phyloP scores from a whole-genome alignment of 2,888 invertebrate genomes.

The Troglohyphantes excavatus region DNA sequence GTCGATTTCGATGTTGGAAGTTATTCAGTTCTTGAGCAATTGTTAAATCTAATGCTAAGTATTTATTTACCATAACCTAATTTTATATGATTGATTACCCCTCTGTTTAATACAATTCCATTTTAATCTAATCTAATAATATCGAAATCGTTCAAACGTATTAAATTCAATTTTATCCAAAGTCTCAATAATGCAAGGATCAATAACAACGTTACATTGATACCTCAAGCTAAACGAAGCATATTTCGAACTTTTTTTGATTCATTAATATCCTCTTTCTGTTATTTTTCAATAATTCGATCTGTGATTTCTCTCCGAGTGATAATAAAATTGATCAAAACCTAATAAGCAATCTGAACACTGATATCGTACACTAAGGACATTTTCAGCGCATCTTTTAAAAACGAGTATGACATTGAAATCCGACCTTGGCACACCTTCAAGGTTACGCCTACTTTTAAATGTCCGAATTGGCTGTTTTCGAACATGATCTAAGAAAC shows the following conservation, averaged over 20 bases:
- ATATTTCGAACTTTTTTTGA: neutral
- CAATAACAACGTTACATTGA: neutral
- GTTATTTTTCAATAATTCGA: neutral
- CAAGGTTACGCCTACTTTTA: constrained; percentile 38
- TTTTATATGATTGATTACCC: too few species aligned
- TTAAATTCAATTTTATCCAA: too few species aligned
- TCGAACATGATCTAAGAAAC: neutral
- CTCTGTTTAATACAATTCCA: too few species aligned
- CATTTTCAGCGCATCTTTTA: constrained; percentile 12
- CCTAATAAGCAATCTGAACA: constrained; percentile 24
- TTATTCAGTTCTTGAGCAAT: too few species aligned
- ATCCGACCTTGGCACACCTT: constrained; percentile 15
- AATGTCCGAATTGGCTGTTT: neutral
- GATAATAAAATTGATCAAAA: neutral
- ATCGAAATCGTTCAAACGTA: too few species aligned
- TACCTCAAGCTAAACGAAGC: constrained; percentile 11
- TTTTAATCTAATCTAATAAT: too few species aligned
- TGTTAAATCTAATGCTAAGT: too few species aligned
- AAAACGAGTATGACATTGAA: constrained; percentile 29
- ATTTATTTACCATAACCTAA: too few species aligned
- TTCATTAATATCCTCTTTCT: neutral
- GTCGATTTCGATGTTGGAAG: too few species aligned
- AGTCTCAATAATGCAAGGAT: neutral
- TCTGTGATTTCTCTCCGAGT: neutral
- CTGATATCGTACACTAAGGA: neutral